A percentile compares a stretch with the other conserved stretches of the same genome.
phyloP scores from a whole-genome alignment of 23 tunicate species.

The Styela clava region DNA sequence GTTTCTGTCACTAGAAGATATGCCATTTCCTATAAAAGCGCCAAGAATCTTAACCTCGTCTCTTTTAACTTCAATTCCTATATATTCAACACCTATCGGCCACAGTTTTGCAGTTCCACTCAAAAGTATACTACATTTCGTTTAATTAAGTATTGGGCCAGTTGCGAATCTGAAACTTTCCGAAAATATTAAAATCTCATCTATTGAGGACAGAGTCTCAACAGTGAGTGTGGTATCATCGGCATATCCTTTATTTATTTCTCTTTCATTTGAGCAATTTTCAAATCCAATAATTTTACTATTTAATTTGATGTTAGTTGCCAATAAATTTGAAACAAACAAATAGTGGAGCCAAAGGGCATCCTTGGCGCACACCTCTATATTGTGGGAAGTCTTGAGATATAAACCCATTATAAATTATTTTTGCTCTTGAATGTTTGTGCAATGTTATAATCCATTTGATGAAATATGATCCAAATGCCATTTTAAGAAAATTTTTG shows the following conservation, averaged over 20 bases:
- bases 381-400: not conserved
- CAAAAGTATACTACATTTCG: not conserved
- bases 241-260: not conserved
- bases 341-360: not conserved
- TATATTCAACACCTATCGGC: not conserved
- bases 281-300: not conserved
- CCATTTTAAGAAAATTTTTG: not conserved
- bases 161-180: not conserved
- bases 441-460: not conserved
- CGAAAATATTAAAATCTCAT: not conserved
- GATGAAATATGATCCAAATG: not conserved
- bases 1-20: not conserved
- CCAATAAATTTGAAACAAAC: not conserved
- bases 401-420: not conserved
- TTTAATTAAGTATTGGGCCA: not conserved
- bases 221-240: not conserved
- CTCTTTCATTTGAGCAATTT: not conserved
- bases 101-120: not conserved
- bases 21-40: not conserved
- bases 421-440: not conserved
- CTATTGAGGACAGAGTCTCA: not conserved
- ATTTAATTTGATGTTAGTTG: not conserved
- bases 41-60: not conserved
- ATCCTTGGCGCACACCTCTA: not conserved
- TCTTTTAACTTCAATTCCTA: not conserved